Conservation (phyloP, 2,113 vertebrate species). For the Sciurus niger region DNA sequence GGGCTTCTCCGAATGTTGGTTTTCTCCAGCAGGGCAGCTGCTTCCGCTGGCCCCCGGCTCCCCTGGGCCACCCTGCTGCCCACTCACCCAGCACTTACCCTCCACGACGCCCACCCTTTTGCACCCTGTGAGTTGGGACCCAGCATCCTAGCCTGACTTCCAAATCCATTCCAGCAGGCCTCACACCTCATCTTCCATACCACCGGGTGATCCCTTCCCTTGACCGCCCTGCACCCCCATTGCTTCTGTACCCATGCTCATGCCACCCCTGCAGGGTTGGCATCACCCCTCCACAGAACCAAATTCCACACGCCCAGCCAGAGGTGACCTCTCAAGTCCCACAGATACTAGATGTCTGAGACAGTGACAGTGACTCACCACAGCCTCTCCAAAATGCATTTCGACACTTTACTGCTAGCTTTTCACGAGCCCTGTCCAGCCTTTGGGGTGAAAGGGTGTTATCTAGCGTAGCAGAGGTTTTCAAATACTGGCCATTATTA, state of each 20-base stretch:
- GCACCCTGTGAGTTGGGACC: not conserved
- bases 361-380: not conserved
- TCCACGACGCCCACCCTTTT: not conserved
- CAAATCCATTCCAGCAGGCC: not conserved
- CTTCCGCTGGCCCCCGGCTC: not conserved
- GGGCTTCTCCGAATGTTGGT: not conserved
- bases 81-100: too few relatives aligned
- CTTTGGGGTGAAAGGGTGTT: not conserved
- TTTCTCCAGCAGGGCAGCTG: not conserved
- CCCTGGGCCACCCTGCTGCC: not conserved
- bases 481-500: not conserved
- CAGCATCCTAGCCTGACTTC: not conserved
- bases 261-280: too few relatives aligned
- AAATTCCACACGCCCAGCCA: not conserved
- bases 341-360: not conserved
- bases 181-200: not conserved
- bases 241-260: not conserved
- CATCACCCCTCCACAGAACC: not conserved
- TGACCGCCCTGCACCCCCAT: accelerated
- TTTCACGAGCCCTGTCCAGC: constrained; percentile 17
- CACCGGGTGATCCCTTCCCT: not conserved
- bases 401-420: not conserved
- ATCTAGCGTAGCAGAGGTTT: not conserved
- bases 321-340: not conserved
- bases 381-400: not conserved